phyloP scores from a whole-genome alignment of 2,888 invertebrate species.

The Chirona hameri region DNA sequence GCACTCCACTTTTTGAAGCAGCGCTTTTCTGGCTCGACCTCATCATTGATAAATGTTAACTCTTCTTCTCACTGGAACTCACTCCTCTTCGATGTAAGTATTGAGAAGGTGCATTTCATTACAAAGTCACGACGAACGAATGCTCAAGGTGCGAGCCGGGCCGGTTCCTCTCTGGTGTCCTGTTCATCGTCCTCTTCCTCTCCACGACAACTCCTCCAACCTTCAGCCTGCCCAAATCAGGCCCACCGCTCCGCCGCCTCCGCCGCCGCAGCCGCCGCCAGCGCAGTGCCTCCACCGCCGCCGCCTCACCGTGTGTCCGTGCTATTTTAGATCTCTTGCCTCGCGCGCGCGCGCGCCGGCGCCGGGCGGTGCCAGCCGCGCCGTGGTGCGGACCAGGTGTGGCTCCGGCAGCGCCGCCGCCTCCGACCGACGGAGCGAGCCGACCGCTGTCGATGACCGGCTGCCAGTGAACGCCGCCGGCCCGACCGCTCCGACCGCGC shows the following conservation, averaged over 20 bases:
- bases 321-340: slow-evolving; percentile 13
- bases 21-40: background rate
- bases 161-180: background rate
- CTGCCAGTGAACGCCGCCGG: background rate
- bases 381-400: background rate
- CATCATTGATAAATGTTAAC: background rate
- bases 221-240: background rate
- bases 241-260: background rate
- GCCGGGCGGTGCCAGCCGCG: background rate
- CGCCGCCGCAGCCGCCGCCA: background rate
- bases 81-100: no score
- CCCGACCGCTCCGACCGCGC: background rate
- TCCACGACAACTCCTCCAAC: background rate
- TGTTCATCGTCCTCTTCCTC: background rate
- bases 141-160: background rate
- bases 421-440: background rate
- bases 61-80: no score
- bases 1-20: background rate
- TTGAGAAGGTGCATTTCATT: no score
- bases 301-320: slow-evolving; percentile 26
- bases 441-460: background rate
- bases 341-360: background rate
- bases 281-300: background rate
- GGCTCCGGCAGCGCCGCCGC: background rate
- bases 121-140: background rate